These are phyloP conservation scores for Zaprionus vittiger DNA, from an alignment of 1,140 invertebrate genomes.

Conservation along the genomic window DNA sequence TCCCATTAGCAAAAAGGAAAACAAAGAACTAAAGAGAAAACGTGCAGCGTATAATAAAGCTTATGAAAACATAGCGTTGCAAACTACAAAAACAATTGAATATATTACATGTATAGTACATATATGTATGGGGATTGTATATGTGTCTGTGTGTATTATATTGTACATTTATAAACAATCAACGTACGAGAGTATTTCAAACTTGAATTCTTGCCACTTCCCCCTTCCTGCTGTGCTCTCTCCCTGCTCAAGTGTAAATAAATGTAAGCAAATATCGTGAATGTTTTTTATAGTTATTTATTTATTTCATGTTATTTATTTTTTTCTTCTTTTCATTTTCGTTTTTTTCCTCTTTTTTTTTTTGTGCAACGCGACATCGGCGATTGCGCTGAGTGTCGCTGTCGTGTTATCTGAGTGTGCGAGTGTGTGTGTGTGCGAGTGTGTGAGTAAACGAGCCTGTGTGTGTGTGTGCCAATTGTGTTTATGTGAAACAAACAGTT, in stretches of 20 bases:
- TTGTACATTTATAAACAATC: conserved; percentile 63
- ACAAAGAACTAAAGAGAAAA: conserved; percentile 51
- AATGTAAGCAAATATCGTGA: conserved; percentile 27
- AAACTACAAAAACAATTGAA: conserved; percentile 36
- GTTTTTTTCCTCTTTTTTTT: conserved; percentile 23
- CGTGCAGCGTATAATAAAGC: conserved; percentile 67
- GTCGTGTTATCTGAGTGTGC: conserved; percentile 14
- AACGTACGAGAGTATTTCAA: conserved; percentile 44
- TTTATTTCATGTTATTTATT: conserved; percentile 21
- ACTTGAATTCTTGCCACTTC: conserved; percentile 16
- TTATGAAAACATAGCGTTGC: conserved; percentile 46
- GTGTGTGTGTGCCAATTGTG: conserved; percentile 31
- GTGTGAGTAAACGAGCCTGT: background rate
- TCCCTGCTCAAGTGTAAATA: conserved; percentile 10
- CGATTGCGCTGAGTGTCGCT: conserved; percentile 48
- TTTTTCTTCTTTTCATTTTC: conserved; percentile 4
- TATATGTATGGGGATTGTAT: conserved; percentile 9
- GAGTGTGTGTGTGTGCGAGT: conserved; percentile 1
- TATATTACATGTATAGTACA: conserved; percentile 25
- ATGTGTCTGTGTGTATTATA: background rate
- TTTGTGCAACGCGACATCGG: conserved; percentile 43
- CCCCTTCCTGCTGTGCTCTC: background rate
- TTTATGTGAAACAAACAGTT: conserved; percentile 52
- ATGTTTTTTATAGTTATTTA: conserved; percentile 30
- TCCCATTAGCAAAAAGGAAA: conserved; percentile 36